Base-by-base conservation (phyloP, 1,140 invertebrate species). In the Procambarus virginalis region DNA sequence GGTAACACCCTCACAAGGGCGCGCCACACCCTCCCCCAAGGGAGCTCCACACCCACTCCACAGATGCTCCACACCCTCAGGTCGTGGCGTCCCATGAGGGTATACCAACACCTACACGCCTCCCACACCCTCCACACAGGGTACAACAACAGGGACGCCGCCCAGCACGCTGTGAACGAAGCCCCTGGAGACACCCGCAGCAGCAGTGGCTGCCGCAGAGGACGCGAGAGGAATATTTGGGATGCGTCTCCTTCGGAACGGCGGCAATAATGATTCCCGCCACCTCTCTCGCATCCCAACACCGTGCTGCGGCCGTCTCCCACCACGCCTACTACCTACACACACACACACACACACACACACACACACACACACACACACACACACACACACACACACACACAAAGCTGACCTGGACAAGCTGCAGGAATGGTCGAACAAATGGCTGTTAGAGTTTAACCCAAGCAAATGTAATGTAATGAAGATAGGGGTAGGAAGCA, bases 161-260 rank as follows among this genome's bases (percentile, higher is more conserved):
- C 17, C 48, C 46, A 10, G 48, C 34, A 83, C 22, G 49, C 46
- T 77, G 73, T 83, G 79, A 89, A 82, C 79, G 86, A 87, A 80
- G 60, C 46, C 86, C 77, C 10, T 81, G 86, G 79, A 80, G 77
- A 73, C 86, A 77, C 46, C 86, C 64, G 58, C 77, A 70, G 58
- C 77, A 89, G 88, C 81, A 84, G 88, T 89, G 88, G 81, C 81
- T 89, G 88, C 88, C 88, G 88, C 88, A 89, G 88, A 89, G 88
- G 88, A 89, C 88, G 88, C 88, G 88, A 89, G 81, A 84, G 80
- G 88, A 89, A 89, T 89, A 89, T 89, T 89, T 89, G 81, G 88
- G 81, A 81, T 73, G 81, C 81, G 81, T 84, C 76, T 84, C 88
- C 88, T 89, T 84, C 81, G 70, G 88, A 89, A 89, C 88, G 76